phyloP scores from a whole-genome alignment of 2,113 vertebrate species.

The Nematolebias whitei region DNA sequence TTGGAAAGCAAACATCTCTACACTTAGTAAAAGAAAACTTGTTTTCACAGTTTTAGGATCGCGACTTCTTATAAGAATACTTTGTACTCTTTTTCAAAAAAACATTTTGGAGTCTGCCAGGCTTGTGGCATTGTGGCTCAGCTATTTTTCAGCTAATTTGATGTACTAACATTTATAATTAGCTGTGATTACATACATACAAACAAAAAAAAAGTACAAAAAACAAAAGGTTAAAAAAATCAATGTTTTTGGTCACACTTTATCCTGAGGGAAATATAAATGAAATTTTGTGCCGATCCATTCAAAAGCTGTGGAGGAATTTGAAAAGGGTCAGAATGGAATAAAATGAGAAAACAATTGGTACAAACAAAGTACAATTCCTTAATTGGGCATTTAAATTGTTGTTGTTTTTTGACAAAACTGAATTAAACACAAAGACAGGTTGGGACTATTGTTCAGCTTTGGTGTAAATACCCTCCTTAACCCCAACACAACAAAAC shows the following conservation, averaged over 20 bases:
- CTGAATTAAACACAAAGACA: neutral
- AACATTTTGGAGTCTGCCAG: neutral
- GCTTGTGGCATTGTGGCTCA: neutral
- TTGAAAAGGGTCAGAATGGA: neutral
- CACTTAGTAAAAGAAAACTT: constrained; percentile 1
- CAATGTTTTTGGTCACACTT: too few relatives aligned
- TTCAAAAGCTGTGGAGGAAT: neutral
- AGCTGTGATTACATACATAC: too few relatives aligned
- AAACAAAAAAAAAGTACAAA: too few relatives aligned
- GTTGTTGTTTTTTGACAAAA: constrained; percentile 5
- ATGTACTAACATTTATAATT: too few relatives aligned
- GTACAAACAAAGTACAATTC: neutral
- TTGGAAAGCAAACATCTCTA: constrained; percentile 3
- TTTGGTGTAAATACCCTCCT: constrained; percentile 13
- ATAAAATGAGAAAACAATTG: too few relatives aligned
- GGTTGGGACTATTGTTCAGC: constrained; percentile 10
- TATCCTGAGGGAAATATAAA: too few relatives aligned
- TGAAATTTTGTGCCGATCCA: too few relatives aligned
- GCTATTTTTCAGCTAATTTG: too few relatives aligned
- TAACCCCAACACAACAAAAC: constrained; percentile 16
- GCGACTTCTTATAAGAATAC: constrained; percentile 2
- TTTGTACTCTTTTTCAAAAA: neutral
- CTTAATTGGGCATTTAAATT: too few relatives aligned
- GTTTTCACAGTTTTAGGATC: constrained; percentile 20
- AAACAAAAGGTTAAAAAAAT: too few relatives aligned